Base-by-base conservation (phyloP, 2,888 invertebrate species). In the Andrena flavipes region DNA sequence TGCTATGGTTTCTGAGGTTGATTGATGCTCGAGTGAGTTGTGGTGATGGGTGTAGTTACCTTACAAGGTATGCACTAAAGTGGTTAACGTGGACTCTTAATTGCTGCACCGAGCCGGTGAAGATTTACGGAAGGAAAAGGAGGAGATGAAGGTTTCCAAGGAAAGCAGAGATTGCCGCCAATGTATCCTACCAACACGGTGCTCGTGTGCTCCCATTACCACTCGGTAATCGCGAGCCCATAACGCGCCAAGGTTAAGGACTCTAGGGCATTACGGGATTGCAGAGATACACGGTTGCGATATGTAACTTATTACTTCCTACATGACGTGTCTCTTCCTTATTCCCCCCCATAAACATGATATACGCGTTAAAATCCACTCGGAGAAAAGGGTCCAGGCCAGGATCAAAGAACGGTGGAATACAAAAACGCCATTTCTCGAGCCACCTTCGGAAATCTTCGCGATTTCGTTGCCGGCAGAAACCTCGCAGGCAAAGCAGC, bases 241-340 rank as follows among this genome's bases (percentile, higher is more conserved):
- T 79, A 82, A 79, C 70, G 85, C 72, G 81, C 79, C 82, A 89
- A 88, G 88, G 87, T 89, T 88, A 88, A 87, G 85, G 80, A 88
- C 87, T 89, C 77, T 87, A 85, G 88, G 84, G 82, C 84, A 87
- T 87, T 84, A 78, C 82, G 84, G 84, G 69, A 80, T 82, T 73
- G 72, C 71, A 69, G 71, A 85, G 83, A 89, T 88, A 80, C 80
- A 88, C 82, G 75, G 23, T 48, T 30, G 59, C 64, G 86, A 86
- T 86, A 86, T 42, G 51, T 48, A 65, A 68, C 77, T 76, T 80
- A 82, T 80, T 84, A 80, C 65, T 76, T 82, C 68, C 73, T 68
- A 35, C 60, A 77, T 49, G 54, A 60, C 59, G 23, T 4, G 48
- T 42, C 42, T 42, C 42, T 42, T 42, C 42, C 42, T 42, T 42